Percentiles rank a stretch among this genome's conserved stretches.
Conservation (phyloP, 2,888 invertebrate species). For the Portevinia maculata region DNA sequence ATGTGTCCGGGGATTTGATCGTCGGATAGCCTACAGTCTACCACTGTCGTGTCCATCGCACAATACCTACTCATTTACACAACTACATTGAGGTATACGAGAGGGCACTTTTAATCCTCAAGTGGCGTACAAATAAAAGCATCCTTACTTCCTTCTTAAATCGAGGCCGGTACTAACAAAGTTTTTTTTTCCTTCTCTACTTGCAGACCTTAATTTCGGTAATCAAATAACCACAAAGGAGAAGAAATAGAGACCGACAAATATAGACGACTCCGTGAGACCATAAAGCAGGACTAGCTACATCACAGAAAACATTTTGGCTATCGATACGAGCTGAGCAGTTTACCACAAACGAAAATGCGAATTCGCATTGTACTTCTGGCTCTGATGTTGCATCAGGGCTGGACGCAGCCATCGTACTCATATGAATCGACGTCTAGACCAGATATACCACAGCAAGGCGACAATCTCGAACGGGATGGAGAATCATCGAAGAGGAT, state of each 20-base stretch:
- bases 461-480: conserved; percentile 78
- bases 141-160: neutral
- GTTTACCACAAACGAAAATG: conserved; percentile 72
- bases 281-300: conserved; percentile 62
- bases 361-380: conserved; percentile 70
- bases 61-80: conserved; percentile 14
- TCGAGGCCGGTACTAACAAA: conserved; percentile 25
- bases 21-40: conserved; percentile 7
- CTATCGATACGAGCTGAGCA: conserved; percentile 45
- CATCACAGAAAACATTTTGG: conserved; percentile 44
- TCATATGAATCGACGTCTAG: conserved; percentile 60
- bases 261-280: conserved; percentile 19
- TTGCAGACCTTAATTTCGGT: conserved; percentile 63
- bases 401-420: conserved; percentile 68
- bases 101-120: conserved; percentile 19
- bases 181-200: conserved; percentile 33
- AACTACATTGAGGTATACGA: conserved; percentile 4
- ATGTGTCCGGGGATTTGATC: conserved; percentile 2
- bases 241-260: conserved; percentile 20
- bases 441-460: conserved; percentile 26
- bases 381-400: conserved; percentile 71
- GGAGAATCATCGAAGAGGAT: conserved; percentile 84
- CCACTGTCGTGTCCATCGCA: neutral
- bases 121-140: conserved; percentile 35
- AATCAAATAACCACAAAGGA: conserved; percentile 63